These are phyloP conservation scores for Sapayoa aenigma DNA, from an alignment of 2,113 vertebrate genomes.

Conservation along the genomic window DNA sequence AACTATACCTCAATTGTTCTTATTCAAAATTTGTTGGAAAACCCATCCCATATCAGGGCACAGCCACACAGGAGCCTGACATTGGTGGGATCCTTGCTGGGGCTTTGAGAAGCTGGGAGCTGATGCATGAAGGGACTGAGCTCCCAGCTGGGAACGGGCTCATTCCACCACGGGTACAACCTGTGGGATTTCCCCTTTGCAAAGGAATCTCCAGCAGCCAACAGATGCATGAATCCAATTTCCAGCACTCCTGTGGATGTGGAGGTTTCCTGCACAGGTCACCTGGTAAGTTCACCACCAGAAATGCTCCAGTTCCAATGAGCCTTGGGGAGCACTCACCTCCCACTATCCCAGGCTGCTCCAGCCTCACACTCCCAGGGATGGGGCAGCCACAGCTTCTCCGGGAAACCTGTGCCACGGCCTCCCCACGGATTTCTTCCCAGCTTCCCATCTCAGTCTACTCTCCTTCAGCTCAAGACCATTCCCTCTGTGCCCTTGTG, in stretches of 20 bases:
- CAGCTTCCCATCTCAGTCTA: too few species aligned
- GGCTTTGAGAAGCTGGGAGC: not conserved
- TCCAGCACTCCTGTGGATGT: too few species aligned
- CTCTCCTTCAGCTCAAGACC: too few species aligned
- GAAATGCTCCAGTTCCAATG: not conserved
- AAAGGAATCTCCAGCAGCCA: not conserved
- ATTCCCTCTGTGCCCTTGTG: too few species aligned
- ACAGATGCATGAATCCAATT: not conserved
- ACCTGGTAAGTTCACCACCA: not conserved
- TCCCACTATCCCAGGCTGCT: too few species aligned
- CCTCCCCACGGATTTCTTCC: too few species aligned
- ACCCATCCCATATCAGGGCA: not conserved
- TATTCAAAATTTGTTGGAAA: not conserved
- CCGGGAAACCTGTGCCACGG: too few species aligned
- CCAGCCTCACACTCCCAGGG: too few species aligned
- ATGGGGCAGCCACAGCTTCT: too few species aligned
- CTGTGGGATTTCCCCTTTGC: not conserved
- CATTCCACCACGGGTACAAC: not conserved
- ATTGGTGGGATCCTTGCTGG: not conserved
- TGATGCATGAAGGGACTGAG: not conserved
- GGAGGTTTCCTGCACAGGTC: not conserved
- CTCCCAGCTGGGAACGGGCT: not conserved
- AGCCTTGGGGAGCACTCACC: too few species aligned
- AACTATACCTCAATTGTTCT: not conserved
- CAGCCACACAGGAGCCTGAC: not conserved